Base-by-base conservation (phyloP, 2,888 invertebrate genomes). In the Petrolisthes manimaculis region DNA sequence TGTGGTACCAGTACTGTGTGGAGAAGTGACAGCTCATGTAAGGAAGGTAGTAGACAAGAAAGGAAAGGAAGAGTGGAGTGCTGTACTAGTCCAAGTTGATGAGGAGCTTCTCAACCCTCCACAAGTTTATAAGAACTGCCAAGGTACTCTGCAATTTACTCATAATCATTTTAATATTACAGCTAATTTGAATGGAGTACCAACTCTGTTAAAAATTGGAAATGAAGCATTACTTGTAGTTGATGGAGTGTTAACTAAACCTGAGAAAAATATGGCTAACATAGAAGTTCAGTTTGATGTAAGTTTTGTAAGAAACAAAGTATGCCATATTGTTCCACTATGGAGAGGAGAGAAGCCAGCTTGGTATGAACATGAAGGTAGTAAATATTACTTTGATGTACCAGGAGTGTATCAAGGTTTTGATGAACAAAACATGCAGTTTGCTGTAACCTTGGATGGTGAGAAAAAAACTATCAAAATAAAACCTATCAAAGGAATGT, bases 271-370 rank as follows among this genome's bases (percentile, higher is more conserved):
- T 61, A 78, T 18, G 21, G 5, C 51, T 8, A 24, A 67, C 9
- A 9, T 78, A 67, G 53, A n/a, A 6, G 67, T 84, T 53, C 21
- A 8, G n/a, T 84, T 84, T 84, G 84, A 84, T 78, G 54, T 51
- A 37, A 18, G 53, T 51, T 69, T 77, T 53, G 78, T 53, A 18
- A n/a, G 67, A 4, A n/a, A 21, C 18, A 67, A 37, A 18, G 69
- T 18, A 37, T 78, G 54, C 67, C 51, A 67, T 21, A 67, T 84
- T 21, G 67, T 74, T 14, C 61, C 77, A 3, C 18, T 78, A 12
- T 84, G 84, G 84, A 37, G 51, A 9, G 84, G 84, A 12, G 53
- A 78, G 61, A 84, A 84, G 67, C 84, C 84, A 78, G 84, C 24
- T n/a, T 53, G n/a, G 67, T 21, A 77, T 37, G 8, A 51, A 67